Percentiles rank a stretch among this genome's conserved stretches.
These are phyloP conservation scores for Gouania willdenowi DNA, from an alignment of 2,797 vertebrate genomes.

Conservation along the genomic window DNA sequence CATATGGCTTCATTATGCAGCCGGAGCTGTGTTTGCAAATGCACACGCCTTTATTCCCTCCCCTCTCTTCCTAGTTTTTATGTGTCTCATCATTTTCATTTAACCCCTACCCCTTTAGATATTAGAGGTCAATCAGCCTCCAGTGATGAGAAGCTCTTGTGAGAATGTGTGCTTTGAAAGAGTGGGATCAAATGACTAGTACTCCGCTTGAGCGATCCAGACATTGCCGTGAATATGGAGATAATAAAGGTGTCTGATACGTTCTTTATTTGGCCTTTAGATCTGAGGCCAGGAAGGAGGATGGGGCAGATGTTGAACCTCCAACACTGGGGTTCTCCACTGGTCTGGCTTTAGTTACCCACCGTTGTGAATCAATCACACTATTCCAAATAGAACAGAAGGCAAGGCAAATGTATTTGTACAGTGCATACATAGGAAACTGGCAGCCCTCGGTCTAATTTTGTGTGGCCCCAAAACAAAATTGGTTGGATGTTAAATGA, in stretches of 20 bases:
- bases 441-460: too few relatives aligned
- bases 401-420: too few relatives aligned
- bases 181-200: conserved; percentile 69
- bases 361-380: too few relatives aligned
- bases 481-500: too few relatives aligned
- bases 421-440: too few relatives aligned
- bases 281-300: conserved; percentile 29
- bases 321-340: too few relatives aligned
- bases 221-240: conserved; percentile 57
- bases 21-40: conserved; percentile 48
- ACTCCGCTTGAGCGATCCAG: conserved; percentile 56
- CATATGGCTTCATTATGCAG: conserved; percentile 73
- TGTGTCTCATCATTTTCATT: conserved; percentile 66
- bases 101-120: conserved; percentile 52
- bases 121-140: conserved; percentile 70
- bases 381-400: too few relatives aligned
- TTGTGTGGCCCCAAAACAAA: too few relatives aligned
- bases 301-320: conserved; percentile 41
- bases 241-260: conserved; percentile 40
- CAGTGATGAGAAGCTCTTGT: conserved; percentile 57
- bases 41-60: conserved; percentile 29
- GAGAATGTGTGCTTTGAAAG: conserved; percentile 52
- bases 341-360: too few relatives aligned
- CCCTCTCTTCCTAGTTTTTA: conserved; percentile 33
- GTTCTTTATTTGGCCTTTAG: conserved; percentile 55